Conservation (phyloP, 1,140 invertebrate genomes). For the Bemisia tabaci region DNA sequence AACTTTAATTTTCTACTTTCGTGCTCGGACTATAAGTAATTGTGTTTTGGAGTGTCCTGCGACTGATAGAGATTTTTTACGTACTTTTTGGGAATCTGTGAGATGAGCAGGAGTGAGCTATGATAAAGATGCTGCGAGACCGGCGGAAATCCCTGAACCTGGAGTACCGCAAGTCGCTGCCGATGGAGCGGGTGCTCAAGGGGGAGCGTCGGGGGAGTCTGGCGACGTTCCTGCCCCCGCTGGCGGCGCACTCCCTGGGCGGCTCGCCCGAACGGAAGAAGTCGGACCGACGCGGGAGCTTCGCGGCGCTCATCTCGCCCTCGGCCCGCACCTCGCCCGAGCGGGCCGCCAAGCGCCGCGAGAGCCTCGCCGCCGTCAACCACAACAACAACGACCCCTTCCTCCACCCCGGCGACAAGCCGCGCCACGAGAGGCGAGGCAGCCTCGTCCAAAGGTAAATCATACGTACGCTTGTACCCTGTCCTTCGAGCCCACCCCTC, state of each 20-base stretch:
- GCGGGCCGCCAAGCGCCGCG: neutral
- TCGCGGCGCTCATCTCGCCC: neutral
- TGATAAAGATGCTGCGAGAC: slow-evolving; percentile 16
- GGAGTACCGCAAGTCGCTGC: slow-evolving; percentile 25
- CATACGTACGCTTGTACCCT: neutral
- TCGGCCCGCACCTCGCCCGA: neutral
- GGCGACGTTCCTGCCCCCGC: slow-evolving; percentile 13
- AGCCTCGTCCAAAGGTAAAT: slow-evolving; percentile 28
- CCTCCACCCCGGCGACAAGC: slow-evolving; percentile 6
- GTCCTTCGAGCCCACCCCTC: no score
- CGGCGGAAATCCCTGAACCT: slow-evolving; percentile 29
- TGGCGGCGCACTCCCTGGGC: neutral
- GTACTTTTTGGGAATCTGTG: no score
- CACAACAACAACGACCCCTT: slow-evolving; percentile 7
- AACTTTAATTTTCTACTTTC: no score
- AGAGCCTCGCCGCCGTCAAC: slow-evolving; percentile 6
- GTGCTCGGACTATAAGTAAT: no score
- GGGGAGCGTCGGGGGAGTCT: slow-evolving; percentile 24
- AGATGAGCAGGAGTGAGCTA: neutral
- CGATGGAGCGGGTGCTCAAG: slow-evolving; percentile 12
- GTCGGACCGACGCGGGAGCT: slow-evolving; percentile 3
- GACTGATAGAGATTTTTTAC: no score
- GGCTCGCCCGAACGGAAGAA: neutral
- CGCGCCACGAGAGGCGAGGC: slow-evolving; percentile 21
- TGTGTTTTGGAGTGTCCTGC: no score